These are phyloP conservation scores for Drosophila melanocephala DNA, from an alignment of 2,888 invertebrate genomes.

Conservation along the genomic window DNA sequence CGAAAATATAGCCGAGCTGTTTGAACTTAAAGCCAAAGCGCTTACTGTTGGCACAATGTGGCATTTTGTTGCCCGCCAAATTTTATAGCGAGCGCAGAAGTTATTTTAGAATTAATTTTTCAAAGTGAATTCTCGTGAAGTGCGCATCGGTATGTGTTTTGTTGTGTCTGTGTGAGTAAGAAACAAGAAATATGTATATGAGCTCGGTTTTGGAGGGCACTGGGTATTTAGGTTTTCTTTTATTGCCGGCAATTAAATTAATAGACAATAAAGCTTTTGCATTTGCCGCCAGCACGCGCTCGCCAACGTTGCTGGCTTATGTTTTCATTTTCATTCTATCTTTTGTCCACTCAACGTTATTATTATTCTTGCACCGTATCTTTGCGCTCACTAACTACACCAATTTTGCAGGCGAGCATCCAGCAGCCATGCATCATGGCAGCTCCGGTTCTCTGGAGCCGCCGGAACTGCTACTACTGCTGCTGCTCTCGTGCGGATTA, in stretches of 20 bases:
- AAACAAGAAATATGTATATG: not conserved
- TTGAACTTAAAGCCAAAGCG: not conserved
- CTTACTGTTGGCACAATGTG: not conserved
- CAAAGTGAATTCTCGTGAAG: not conserved
- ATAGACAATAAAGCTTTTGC: conserved; percentile 72
- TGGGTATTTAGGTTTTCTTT: conserved; percentile 27
- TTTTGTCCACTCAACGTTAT: conserved; percentile 10
- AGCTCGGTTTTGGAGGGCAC: conserved; percentile 1
- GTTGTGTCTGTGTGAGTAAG: not conserved
- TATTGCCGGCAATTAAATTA: conserved; percentile 71
- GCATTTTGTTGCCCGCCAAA: not conserved
- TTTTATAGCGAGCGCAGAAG: not conserved
- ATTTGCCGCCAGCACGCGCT: conserved; percentile 40
- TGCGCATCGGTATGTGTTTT: not conserved
- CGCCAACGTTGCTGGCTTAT: not conserved
- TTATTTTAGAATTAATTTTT: conserved; percentile 11
- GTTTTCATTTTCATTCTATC: conserved; percentile 4
- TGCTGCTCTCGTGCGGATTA: conserved; percentile 73
- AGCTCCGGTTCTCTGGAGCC: conserved; percentile 80
- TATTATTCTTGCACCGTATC: not conserved
- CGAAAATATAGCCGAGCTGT: not conserved
- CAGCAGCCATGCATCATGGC: conserved; percentile 94
- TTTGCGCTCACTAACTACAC: not conserved
- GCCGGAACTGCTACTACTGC: conserved; percentile 70
- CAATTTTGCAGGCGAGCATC: conserved; percentile 90